Conservation (phyloP, 1,140 invertebrate species). For the Drosophila lini region DNA sequence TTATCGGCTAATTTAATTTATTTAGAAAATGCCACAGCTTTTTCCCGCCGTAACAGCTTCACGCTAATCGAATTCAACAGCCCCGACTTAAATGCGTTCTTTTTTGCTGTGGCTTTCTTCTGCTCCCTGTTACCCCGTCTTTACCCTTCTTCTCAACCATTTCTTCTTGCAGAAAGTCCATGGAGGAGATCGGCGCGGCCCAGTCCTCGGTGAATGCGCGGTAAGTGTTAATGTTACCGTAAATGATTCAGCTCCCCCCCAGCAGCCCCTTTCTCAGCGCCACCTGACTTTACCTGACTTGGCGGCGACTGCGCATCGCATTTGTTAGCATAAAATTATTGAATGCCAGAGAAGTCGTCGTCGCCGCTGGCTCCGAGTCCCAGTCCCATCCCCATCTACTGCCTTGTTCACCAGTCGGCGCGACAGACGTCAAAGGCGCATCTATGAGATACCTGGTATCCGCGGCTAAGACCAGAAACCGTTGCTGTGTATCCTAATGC, state of each 20-base stretch:
- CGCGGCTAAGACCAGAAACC: slow-evolving; percentile 42
- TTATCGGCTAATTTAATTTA: slow-evolving; percentile 84
- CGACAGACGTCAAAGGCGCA: slow-evolving; percentile 61
- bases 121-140: slow-evolving; percentile 16
- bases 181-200: slow-evolving; percentile 88
- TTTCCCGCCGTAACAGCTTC: slow-evolving; percentile 60
- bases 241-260: slow-evolving; percentile 60
- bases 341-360: slow-evolving; percentile 74
- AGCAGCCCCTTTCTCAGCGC: slow-evolving; percentile 50
- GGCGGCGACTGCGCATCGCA: slow-evolving; percentile 52
- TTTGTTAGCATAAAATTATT: slow-evolving; percentile 84
- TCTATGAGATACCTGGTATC: slow-evolving; percentile 63
- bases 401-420: slow-evolving; percentile 42
- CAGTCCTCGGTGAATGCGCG: slow-evolving; percentile 88
- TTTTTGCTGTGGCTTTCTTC: slow-evolving; percentile 33
- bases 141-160: slow-evolving; percentile 11
- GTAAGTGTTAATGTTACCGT: slow-evolving; percentile 86
- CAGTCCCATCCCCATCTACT: slow-evolving; percentile 17
- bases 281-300: slow-evolving; percentile 41
- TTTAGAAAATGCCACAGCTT: slow-evolving; percentile 77
- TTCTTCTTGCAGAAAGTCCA: slow-evolving; percentile 87
- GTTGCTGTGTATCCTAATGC: slow-evolving; percentile 35
- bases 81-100: slow-evolving; percentile 52
- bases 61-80: slow-evolving; percentile 78
- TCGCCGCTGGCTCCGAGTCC: slow-evolving; percentile 37